Percentiles rank a stretch among this genome's conserved stretches.
phyloP scores from a whole-genome alignment of 2,888 invertebrate species.

The Portevinia maculata region DNA sequence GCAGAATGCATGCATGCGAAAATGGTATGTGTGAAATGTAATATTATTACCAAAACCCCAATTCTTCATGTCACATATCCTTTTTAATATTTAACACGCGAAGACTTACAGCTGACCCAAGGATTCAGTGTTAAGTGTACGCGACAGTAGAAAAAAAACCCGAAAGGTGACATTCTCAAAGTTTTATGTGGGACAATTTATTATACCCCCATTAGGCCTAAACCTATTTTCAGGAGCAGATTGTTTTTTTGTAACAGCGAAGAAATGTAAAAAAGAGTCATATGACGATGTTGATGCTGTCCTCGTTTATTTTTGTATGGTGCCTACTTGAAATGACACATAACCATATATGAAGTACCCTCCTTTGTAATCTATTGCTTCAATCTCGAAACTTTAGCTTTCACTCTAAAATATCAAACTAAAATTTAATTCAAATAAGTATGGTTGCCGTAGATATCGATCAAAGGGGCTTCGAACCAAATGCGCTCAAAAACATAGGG shows the following conservation, averaged over 20 bases:
- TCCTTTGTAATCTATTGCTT: no score
- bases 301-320: no score
- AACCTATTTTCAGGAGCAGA: constrained; percentile 38
- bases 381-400: no score
- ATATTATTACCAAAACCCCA: constrained; percentile 53
- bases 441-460: no score
- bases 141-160: constrained; percentile 28
- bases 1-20: constrained; percentile 68
- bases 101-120: constrained; percentile 47
- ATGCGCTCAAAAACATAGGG: no score
- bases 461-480: no score
- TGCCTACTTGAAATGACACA: no score
- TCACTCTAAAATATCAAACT: no score
- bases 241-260: constrained; percentile 33
- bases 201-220: constrained; percentile 37
- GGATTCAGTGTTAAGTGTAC: constrained; percentile 28
- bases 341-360: no score
- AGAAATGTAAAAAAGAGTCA: not conserved
- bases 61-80: constrained; percentile 39
- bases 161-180: constrained; percentile 51
- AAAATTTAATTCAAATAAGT: no score
- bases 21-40: constrained; percentile 69
- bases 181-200: constrained; percentile 40
- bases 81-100: constrained; percentile 42
- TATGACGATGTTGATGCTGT: no score